phyloP scores from a whole-genome alignment of 2,888 invertebrate species.

The Autographa pulchrina region DNA sequence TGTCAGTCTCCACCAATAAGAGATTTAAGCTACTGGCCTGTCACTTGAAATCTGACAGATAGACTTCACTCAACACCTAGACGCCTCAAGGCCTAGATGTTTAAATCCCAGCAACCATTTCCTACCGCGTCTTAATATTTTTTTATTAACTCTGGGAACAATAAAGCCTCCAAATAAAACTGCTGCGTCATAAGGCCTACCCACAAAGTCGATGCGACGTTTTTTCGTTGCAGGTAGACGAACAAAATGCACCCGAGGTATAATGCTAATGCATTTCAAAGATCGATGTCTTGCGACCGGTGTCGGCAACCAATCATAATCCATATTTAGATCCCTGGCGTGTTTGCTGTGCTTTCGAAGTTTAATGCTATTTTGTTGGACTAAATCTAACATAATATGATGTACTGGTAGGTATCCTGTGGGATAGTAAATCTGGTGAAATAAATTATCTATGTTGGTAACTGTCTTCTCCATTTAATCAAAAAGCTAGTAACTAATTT shows the following conservation, averaged over 20 bases:
- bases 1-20: too few species aligned
- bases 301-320: constrained; percentile 58
- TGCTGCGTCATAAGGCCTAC: constrained; percentile 13
- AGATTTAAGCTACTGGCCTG: too few species aligned
- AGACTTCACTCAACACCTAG: too few species aligned
- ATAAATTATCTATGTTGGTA: too few species aligned
- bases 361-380: constrained; percentile 14
- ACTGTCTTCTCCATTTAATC: too few species aligned
- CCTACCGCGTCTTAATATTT: neutral
- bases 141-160: neutral
- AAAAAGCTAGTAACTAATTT: too few species aligned
- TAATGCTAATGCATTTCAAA: constrained; percentile 62
- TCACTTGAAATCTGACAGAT: too few species aligned
- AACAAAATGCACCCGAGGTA: constrained; percentile 48
- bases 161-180: neutral
- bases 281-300: constrained; percentile 57
- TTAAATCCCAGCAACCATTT: neutral
- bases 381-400: neutral
- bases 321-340: constrained; percentile 52
- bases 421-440: neutral
- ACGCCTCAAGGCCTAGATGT: too few species aligned
- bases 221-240: constrained; percentile 60
- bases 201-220: constrained; percentile 28
- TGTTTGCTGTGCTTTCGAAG: constrained; percentile 17
- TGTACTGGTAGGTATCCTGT: neutral